Conservation (phyloP, 2,113 vertebrate genomes). For the Rhipidura dahli region DNA sequence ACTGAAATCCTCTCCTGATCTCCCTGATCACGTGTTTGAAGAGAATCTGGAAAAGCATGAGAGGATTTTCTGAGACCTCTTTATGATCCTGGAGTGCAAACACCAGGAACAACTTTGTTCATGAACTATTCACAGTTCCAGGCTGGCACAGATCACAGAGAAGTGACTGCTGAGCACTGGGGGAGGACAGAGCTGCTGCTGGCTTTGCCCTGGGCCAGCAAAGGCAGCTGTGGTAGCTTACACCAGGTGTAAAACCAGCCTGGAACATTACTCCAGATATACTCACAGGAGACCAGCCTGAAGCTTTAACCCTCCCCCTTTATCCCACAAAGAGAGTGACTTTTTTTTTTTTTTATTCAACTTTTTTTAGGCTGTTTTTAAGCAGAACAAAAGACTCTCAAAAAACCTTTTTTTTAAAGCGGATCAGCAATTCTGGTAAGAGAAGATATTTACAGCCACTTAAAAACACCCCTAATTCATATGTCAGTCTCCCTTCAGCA, state of each 20-base stretch:
- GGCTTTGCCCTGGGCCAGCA: neutral
- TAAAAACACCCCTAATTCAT: neutral
- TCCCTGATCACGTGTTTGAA: accelerated
- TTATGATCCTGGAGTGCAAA: neutral
- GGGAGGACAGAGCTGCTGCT: neutral
- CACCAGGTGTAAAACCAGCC: neutral
- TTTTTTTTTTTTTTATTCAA: neutral
- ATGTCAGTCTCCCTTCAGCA: neutral
- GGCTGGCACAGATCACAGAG: neutral
- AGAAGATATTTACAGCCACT: neutral
- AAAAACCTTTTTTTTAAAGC: neutral
- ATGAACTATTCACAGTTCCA: neutral
- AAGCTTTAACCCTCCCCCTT: neutral
- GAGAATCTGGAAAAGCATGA: neutral
- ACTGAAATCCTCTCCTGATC: neutral
- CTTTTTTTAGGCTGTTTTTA: neutral
- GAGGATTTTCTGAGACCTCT: neutral
- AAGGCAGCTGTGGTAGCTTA: neutral
- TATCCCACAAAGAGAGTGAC: neutral
- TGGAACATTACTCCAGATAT: neutral
- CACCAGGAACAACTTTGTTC: neutral
- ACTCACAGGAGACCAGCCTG: neutral
- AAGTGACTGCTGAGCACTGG: neutral
- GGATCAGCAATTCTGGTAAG: neutral
- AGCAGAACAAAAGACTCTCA: neutral